phyloP scores from a whole-genome alignment of 2,888 invertebrate species.

The Drosophila mulleri region DNA sequence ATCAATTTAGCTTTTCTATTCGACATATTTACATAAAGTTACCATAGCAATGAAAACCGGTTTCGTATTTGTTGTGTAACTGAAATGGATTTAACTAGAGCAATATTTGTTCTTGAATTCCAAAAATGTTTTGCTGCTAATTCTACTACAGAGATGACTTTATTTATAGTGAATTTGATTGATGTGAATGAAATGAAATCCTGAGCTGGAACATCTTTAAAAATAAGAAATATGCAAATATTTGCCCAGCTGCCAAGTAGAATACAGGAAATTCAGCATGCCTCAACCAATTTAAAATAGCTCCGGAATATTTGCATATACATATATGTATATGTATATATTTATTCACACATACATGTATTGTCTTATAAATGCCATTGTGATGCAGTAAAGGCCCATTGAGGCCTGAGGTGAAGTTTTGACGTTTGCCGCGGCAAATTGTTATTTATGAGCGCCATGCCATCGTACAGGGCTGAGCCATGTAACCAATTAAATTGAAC shows the following conservation, averaged over 20 bases:
- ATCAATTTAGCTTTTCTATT: not conserved
- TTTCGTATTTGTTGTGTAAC: not conserved
- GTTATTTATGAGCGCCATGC: conserved; percentile 29
- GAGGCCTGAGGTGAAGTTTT: not conserved
- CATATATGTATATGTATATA: not conserved
- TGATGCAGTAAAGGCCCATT: not conserved
- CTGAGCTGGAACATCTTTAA: not conserved
- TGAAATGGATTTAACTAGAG: not conserved
- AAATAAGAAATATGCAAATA: not conserved
- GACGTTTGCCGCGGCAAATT: not conserved
- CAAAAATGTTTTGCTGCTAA: no score
- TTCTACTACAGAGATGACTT: no score
- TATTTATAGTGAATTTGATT: not conserved
- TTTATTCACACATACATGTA: not conserved
- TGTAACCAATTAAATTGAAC: conserved; percentile 28
- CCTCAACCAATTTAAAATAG: not conserved
- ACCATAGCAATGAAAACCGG: not conserved
- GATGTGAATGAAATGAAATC: not conserved
- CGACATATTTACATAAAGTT: not conserved
- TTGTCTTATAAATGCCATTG: no score
- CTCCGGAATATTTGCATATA: not conserved
- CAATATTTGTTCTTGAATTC: no score
- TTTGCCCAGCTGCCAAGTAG: not conserved
- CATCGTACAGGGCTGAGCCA: not conserved
- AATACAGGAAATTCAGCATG: conserved; percentile 10